Base-by-base conservation (phyloP, 2,113 vertebrate species). In the Atrichornis clamosus region DNA sequence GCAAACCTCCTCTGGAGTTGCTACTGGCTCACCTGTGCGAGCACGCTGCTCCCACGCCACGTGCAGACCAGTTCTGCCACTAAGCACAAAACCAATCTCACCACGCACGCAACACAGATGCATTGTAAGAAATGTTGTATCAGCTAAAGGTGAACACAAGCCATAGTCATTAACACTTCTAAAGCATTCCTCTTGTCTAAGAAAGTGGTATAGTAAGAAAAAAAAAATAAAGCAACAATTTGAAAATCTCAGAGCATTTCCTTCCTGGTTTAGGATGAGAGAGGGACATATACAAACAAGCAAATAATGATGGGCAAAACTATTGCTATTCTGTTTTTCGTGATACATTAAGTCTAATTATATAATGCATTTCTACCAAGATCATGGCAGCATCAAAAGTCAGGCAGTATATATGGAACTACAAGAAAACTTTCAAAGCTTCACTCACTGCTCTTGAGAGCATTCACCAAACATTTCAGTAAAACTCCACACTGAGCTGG, bases 31-130 rank as follows among this genome's bases (percentile, higher is more conserved):
- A 18, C 8, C 39, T 33, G 28, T 22, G 30, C 2, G 1, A 37
- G 56, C 23, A n/a, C 22, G 5, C 26, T 60, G 60, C 35, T 84
- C 15, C 35, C 49, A 17, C 1, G 0, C 30, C 35, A 3, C 5
- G 0, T 13, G 10, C 73, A 67, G 11, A 65, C 35, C 53, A 56
- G 24, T 41, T 85, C 44, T 56, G 49, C 41, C 46, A 33, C 39
- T 27, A 33, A 1, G 13, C 16, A 42, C 47, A 63, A 73, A 87
- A n/a, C 59, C 35, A 13, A 37, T 15, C 41, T 22, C 80, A 89
- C 22, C 68, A 49, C 0, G 0, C 18, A 73, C 15, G 47, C 58
- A 86, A 58, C 4, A 82, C 1, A 3, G 28, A 46, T 0, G 0
- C 37, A 44, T 9, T 53, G 2, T 4, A 87, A 75, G 13, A 75